phyloP scores from a whole-genome alignment of 2,113 vertebrate genomes.

The Abramis brama region DNA sequence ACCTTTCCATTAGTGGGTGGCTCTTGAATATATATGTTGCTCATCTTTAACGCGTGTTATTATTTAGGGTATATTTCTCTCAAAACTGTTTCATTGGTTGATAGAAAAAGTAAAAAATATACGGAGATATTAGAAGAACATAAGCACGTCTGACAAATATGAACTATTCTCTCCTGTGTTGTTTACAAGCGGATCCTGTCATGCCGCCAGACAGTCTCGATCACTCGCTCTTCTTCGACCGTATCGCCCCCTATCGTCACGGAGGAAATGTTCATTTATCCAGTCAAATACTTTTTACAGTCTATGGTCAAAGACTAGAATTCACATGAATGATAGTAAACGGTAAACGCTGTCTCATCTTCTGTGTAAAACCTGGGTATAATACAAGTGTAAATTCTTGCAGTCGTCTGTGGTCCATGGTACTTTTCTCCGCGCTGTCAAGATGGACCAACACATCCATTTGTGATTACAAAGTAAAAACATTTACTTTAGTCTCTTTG shows the following conservation, averaged over 20 bases:
- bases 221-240: neutral
- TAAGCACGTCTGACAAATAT: neutral
- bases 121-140: neutral
- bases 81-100: neutral
- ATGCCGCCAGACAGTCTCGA: neutral
- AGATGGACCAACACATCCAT: neutral
- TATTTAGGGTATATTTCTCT: neutral
- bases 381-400: neutral
- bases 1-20: conserved; percentile 96
- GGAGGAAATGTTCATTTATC: neutral
- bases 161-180: neutral
- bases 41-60: conserved; percentile 76
- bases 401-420: neutral
- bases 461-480: neutral
- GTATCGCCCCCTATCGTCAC: neutral
- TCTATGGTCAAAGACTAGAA: neutral
- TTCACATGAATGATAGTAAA: neutral
- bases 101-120: neutral
- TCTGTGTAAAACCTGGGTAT: neutral
- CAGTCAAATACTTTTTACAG: too few relatives aligned
- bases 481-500: too few relatives aligned
- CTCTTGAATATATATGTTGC: conserved; percentile 98
- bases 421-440: neutral
- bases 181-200: neutral
- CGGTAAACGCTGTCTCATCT: neutral